Conservation (phyloP, 1,140 invertebrate species). For the Trichonephila clavipes region DNA sequence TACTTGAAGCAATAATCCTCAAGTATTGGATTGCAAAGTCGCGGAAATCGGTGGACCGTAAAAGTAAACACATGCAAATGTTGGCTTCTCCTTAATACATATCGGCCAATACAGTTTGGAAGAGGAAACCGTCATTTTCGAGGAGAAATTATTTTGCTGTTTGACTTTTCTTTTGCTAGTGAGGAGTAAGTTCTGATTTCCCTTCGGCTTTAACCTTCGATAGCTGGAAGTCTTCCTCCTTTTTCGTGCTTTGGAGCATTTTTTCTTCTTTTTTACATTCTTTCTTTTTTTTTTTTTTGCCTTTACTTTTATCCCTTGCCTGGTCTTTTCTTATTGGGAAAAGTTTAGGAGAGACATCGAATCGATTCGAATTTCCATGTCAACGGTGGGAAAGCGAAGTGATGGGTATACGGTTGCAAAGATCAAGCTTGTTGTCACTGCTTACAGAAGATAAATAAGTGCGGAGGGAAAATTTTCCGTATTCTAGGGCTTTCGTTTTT, state of each 20-base stretch:
- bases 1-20: constrained; percentile 26
- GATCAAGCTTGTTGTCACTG: constrained; percentile 24
- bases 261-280: not conserved
- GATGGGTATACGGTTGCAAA: constrained; percentile 29
- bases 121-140: constrained; percentile 66
- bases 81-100: not conserved
- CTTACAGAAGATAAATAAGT: constrained; percentile 30
- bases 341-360: constrained; percentile 57
- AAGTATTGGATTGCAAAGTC: constrained; percentile 18
- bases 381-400: not conserved
- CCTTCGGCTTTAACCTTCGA: constrained; percentile 52
- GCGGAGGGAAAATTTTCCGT: not conserved
- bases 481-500: not conserved
- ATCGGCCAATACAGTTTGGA: constrained; percentile 42
- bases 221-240: not conserved
- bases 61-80: constrained; percentile 64
- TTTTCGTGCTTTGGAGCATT: not conserved
- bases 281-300: not conserved
- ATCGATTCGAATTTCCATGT: constrained; percentile 70
- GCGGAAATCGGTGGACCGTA: constrained; percentile 23
- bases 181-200: constrained; percentile 58
- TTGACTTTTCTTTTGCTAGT: constrained; percentile 58
- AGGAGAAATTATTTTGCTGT: constrained; percentile 66
- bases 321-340: constrained; percentile 60
- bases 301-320: not conserved